Percentiles rank a stretch among this genome's conserved stretches.
phyloP scores from a whole-genome alignment of 2,113 vertebrate species.

The Lamprotornis superbus region DNA sequence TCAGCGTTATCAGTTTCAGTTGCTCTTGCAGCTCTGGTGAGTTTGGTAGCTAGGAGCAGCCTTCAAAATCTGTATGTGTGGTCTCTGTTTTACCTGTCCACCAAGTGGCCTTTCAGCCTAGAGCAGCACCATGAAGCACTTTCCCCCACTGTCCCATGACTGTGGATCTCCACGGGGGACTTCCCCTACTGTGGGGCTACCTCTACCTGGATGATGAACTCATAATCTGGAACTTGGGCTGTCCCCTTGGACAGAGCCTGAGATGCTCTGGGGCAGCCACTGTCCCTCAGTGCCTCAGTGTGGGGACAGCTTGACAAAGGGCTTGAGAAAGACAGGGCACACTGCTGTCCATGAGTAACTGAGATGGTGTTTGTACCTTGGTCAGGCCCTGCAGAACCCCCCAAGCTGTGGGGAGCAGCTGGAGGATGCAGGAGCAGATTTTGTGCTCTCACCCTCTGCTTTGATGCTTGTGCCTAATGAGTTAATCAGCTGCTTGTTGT shows the following conservation, averaged over 20 bases:
- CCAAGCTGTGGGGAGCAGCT: accelerated
- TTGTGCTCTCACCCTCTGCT: background rate
- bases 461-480: slow-evolving; percentile 20
- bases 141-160: background rate
- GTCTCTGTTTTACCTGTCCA: background rate
- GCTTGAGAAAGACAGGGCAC: background rate
- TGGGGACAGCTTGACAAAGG: background rate
- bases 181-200: background rate
- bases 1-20: background rate
- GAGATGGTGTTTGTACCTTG: background rate
- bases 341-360: background rate
- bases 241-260: background rate
- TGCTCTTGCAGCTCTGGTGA: background rate
- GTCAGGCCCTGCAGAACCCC: background rate
- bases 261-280: accelerated
- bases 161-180: background rate
- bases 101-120: background rate
- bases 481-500: slow-evolving; percentile 46
- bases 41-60: background rate
- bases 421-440: background rate
- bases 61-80: background rate
- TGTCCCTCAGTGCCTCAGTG: accelerated
- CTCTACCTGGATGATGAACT: background rate
- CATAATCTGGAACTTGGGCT: background rate
- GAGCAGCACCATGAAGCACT: background rate